These are phyloP conservation scores for Labeo catla DNA, from an alignment of 2,113 vertebrate species.

Conservation along the genomic window DNA sequence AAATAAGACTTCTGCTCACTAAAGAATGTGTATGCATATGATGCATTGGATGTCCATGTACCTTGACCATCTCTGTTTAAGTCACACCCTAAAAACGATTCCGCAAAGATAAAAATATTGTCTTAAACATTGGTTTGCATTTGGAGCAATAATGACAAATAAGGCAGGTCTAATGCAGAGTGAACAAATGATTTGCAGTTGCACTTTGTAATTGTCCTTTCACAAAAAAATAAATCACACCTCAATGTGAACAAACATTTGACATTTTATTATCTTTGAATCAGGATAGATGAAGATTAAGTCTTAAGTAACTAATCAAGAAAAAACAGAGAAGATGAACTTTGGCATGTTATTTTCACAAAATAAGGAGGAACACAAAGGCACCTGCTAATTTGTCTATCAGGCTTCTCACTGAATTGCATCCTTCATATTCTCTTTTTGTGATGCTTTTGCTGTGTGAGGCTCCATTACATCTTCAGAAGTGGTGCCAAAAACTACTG, in stretches of 20 bases:
- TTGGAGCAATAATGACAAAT: neutral
- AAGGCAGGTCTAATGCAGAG: neutral
- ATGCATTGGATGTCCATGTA: neutral
- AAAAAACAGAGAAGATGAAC: neutral
- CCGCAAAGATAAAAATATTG: too few species aligned
- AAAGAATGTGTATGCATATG: neutral
- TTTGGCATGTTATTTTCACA: neutral
- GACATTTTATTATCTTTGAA: neutral
- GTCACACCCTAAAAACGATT: neutral
- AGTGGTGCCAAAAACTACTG: slow-evolving; percentile 68
- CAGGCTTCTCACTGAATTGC: neutral
- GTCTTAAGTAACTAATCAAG: neutral
- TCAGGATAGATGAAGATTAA: neutral
- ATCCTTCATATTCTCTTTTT: slow-evolving; percentile 46
- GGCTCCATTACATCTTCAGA: slow-evolving; percentile 73
- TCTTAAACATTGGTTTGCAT: neutral
- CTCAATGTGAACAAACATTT: neutral
- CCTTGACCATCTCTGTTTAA: neutral
- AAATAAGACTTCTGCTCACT: neutral
- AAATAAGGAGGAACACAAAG: neutral
- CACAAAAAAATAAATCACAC: neutral
- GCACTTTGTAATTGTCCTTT: neutral
- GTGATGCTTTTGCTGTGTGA: slow-evolving; percentile 33
- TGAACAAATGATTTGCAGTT: neutral
- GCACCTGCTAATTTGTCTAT: neutral